phyloP scores from a whole-genome alignment of 2,797 vertebrate species.

The Paratrypauchen microcephalus region DNA sequence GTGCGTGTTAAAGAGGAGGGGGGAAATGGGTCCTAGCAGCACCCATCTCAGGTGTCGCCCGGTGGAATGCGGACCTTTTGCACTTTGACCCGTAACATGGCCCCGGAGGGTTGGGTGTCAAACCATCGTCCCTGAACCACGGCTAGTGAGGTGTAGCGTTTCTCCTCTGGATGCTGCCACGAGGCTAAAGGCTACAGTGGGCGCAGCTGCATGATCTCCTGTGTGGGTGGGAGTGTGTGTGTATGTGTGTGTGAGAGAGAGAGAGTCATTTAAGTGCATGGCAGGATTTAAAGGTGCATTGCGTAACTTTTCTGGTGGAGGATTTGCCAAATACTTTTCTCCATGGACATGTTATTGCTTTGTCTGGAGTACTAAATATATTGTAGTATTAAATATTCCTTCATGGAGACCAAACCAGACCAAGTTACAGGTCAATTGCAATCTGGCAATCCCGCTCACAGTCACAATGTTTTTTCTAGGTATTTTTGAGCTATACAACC shows the following conservation, averaged over 20 bases:
- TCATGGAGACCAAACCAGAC: no score
- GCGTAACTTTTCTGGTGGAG: no score
- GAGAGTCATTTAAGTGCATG: no score
- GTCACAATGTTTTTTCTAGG: no score
- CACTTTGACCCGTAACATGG: conserved; percentile 69
- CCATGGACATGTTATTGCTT: no score
- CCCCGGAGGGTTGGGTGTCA: conserved; percentile 68
- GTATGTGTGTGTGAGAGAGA: conserved; percentile 6
- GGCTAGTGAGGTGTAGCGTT: conserved; percentile 55
- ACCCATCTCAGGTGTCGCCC: conserved; percentile 59
- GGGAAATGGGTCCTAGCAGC: conserved; percentile 29
- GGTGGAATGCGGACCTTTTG: conserved; percentile 69
- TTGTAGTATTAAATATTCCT: no score
- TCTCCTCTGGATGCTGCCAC: conserved; percentile 56
- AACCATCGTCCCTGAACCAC: conserved; percentile 65
- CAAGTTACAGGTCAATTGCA: no score
- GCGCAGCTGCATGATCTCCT: conserved; percentile 31
- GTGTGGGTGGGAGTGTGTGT: conserved; percentile 13
- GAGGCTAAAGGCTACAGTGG: conserved; percentile 63
- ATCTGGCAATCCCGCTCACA: no score
- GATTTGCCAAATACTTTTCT: no score
- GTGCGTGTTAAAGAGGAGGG: conserved; percentile 35
- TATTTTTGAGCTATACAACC: no score
- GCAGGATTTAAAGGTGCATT: no score
- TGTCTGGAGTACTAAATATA: no score